Conservation (phyloP, 2,888 invertebrate genomes). For the Crematogaster levior region DNA sequence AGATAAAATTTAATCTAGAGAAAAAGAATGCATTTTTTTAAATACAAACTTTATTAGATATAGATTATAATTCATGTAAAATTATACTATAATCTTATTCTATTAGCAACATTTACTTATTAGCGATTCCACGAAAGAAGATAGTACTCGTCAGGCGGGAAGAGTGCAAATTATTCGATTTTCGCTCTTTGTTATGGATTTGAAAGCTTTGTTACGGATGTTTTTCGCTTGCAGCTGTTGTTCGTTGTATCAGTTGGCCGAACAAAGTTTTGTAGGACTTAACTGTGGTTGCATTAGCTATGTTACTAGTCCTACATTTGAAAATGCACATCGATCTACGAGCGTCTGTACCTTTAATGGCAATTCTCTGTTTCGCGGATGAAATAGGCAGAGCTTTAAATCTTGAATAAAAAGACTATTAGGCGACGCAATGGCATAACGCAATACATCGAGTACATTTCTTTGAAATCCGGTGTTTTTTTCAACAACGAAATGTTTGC, state of each 20-base stretch:
- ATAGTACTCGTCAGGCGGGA: no score
- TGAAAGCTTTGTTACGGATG: neutral
- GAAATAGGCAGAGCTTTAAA: conserved; percentile 15
- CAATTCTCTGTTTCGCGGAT: conserved; percentile 49
- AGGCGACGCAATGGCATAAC: neutral
- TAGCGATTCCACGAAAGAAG: no score
- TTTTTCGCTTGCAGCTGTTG: conserved; percentile 9
- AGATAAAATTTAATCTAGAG: no score
- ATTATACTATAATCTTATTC: no score
- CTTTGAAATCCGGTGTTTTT: neutral
- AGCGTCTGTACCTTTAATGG: conserved; percentile 57
- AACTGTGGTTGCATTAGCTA: conserved; percentile 29
- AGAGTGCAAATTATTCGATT: no score
- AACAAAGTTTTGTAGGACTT: conserved; percentile 35
- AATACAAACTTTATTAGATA: no score
- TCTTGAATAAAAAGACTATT: conserved; percentile 10
- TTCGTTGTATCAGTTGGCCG: neutral
- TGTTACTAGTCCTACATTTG: neutral
- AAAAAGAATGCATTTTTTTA: no score
- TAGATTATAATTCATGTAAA: no score
- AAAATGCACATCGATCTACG: conserved; percentile 20
- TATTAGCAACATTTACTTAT: no score
- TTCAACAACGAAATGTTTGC: neutral
- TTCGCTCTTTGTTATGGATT: conserved; percentile 2
- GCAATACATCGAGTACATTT: neutral